phyloP scores from a whole-genome alignment of 2,113 vertebrate genomes.

The Columba janthina region DNA sequence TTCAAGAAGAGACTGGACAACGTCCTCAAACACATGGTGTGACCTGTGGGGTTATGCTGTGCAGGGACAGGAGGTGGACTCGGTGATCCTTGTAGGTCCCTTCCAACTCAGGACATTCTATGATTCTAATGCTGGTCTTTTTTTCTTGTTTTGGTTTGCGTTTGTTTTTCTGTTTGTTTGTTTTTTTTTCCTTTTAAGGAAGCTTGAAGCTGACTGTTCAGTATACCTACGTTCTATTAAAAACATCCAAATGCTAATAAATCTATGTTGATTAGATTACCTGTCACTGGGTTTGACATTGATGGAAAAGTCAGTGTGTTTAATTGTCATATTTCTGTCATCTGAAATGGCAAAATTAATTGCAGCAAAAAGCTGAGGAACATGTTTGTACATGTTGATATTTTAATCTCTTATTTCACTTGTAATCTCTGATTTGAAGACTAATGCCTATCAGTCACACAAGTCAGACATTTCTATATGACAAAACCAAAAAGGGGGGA shows the following conservation, averaged over 20 bases:
- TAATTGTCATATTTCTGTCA: slow-evolving; percentile 27
- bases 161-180: too few relatives aligned
- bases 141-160: neutral
- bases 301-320: neutral
- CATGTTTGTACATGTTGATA: neutral
- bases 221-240: neutral
- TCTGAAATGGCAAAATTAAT: neutral
- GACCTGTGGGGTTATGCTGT: too few relatives aligned
- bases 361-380: neutral
- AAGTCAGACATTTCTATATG: neutral
- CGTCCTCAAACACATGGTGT: too few relatives aligned
- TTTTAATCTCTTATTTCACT: neutral
- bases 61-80: too few relatives aligned
- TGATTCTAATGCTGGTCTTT: neutral
- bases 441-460: neutral
- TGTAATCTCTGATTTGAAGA: neutral
- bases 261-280: neutral
- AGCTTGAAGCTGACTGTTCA: neutral
- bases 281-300: neutral
- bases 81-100: too few relatives aligned
- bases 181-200: neutral
- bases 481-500: neutral
- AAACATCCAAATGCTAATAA: neutral
- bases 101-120: too few relatives aligned
- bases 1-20: too few relatives aligned